These are phyloP conservation scores for Alca torda DNA, from an alignment of 2,797 vertebrate species.

Conservation along the genomic window DNA sequence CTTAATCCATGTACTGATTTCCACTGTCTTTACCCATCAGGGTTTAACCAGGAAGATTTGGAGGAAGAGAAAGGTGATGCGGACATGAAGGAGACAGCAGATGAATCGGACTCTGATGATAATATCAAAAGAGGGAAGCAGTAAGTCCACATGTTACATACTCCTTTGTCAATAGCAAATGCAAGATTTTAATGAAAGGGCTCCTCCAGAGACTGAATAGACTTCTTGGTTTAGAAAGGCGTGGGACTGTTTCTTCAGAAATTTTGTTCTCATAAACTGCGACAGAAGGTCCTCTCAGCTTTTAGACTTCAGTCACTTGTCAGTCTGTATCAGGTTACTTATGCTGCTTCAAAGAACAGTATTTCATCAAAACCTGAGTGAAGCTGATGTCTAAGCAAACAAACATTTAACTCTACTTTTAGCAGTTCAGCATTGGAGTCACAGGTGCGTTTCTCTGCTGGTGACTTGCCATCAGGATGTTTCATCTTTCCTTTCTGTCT, in stretches of 20 bases:
- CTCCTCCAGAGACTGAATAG: background rate
- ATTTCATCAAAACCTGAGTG: background rate
- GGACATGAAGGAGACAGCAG: constrained; percentile 74
- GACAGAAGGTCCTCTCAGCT: background rate
- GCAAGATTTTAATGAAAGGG: background rate
- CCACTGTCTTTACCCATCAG: constrained; percentile 71
- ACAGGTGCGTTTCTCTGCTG: background rate
- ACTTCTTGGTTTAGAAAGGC: background rate
- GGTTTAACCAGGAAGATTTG: constrained; percentile 97
- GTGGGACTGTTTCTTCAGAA: background rate
- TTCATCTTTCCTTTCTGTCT: background rate
- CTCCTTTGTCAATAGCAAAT: background rate
- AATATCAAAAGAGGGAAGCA: constrained; percentile 88
- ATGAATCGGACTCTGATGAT: constrained; percentile 94
- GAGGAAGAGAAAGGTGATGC: constrained; percentile 84
- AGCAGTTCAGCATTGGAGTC: background rate
- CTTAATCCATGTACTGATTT: background rate
- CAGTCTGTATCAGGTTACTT: background rate
- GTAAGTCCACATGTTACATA: constrained; percentile 69
- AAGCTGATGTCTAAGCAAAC: background rate
- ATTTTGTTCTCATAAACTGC: background rate
- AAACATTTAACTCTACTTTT: background rate
- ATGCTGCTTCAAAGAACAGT: background rate
- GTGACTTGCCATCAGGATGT: background rate
- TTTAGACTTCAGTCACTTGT: background rate